Evolutionary conservation across 2,888 invertebrate species (phyloP), one percentile per base, ranked within the genome.

Genomic region (Gibbula magus): DNA sequence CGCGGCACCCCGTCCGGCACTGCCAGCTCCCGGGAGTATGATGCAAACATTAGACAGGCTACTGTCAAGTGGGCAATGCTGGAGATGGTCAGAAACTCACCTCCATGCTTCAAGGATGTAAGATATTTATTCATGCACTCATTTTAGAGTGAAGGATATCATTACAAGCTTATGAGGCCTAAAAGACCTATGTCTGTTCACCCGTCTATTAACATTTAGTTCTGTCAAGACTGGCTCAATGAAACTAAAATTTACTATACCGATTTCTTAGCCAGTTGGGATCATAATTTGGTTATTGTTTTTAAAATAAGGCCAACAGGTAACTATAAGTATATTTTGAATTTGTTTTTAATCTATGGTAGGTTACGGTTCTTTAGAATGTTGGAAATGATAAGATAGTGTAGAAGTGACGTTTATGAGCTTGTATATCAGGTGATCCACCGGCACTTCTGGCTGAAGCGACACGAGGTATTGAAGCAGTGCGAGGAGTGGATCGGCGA

Each of bases 11-110:
- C 91, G 0, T 90, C 96, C 29, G 98, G 98, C 86, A 96, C 96
- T 87, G 96, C 96, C 92, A 97, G 97, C 91, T 97, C 97, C 85
- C 95, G 96, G 89, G 98, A 98, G 94, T 98, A 98, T 94, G 98
- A 98, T 93, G 96, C 97, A 88, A 98, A 98, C 94, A 97, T 98
- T 90, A 96, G 97, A 93, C 97, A 98, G 94, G 98, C 98, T 13
- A 97, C 97, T 86, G 97, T 97, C 84, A 96, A 97, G 92, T 98
- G 98, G 98, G 98, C 97, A 85, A 98, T 98, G 97, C 94, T 98
- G 84, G 98, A 98, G 93, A 97, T 97, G 93, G 95, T 98, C 86
- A 94, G 96, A 81, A 96, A 96, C 93, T 97, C 98, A 5, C 96
- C 96, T 92, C 96, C 96, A 56, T 97, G 97, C 94, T 98, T 98